Base-by-base conservation (phyloP, 2,888 invertebrate species). In the Amaurobius ferox region DNA sequence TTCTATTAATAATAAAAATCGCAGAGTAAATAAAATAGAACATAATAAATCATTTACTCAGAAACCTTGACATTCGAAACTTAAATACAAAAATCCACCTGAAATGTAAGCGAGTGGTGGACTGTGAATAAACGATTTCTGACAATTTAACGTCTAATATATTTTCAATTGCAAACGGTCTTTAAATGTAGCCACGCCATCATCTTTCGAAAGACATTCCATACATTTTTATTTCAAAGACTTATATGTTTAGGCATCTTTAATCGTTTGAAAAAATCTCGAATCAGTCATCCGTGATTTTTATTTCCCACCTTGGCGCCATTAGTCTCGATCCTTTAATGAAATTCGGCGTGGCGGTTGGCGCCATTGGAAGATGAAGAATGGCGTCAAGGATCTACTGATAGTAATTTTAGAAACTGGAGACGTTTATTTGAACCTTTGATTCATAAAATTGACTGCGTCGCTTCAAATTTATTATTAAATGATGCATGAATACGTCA, bases 281-380 rank as follows among this genome's bases (percentile, higher is more conserved):
- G 29, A 64, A 64, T 64, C 30, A 13, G 64, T 30, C 16, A 64
- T 5, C 29, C 64, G 5, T 64, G 30, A 29, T 64, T 29, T 30
- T 16, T 64, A 64, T 64, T 64, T 30, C 30, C 64, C 64, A 64
- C 64, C 64, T 64, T 64, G 64, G 30, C 64, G 64, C 64, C 64
- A 64, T 64, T 64, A 64, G 28, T 64, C 64, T 64, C 28, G 64
- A 64, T 64, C 29, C 64, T n/a, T 29, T 64, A 64, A 64, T 64
- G 64, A 64, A 64, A 64, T 64, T 64, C 64, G 64, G 28, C 64
- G 64, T 30, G 28, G 29, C 29, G 28, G 64, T 64, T 64, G 64
- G 64, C 64, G 64, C 64, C 64, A 64, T 64, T 28, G 29, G 29
- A 64, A 64, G 64, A 64, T 64, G 64, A 64, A 64, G 64, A 64